phyloP scores from a whole-genome alignment of 2,888 invertebrate species.

The Cabera pusaria region DNA sequence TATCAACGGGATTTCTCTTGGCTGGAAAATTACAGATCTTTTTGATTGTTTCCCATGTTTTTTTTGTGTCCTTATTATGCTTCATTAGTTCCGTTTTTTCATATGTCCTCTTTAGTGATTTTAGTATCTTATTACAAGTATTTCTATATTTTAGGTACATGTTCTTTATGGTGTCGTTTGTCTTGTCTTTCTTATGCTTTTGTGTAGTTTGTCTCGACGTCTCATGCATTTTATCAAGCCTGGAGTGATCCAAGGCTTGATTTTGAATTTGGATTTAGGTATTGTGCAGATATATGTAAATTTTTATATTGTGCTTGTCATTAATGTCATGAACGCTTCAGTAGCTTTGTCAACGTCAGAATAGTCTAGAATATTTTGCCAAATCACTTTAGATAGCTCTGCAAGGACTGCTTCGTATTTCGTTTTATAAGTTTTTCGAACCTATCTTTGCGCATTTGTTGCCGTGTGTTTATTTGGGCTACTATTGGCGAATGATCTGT shows the following conservation, averaged over 20 bases:
- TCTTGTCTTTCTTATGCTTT: slow-evolving; percentile 3
- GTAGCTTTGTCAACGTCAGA: slow-evolving; percentile 2
- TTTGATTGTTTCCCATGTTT: slow-evolving; percentile 6
- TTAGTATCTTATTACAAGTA: slow-evolving; percentile 1
- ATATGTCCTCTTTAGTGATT: background rate
- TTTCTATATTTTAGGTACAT: slow-evolving; percentile 5
- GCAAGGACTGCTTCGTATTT: background rate
- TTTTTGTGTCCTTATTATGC: background rate
- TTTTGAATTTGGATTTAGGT: background rate
- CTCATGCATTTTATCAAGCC: slow-evolving; percentile 1
- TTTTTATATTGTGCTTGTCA: background rate
- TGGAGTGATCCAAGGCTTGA: slow-evolving; percentile 6
- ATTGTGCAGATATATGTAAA: background rate
- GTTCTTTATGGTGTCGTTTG: background rate
- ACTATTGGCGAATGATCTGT: slow-evolving; percentile 5
- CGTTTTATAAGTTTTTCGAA: background rate
- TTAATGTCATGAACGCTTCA: background rate
- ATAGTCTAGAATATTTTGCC: too few species aligned
- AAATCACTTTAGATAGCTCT: too few species aligned
- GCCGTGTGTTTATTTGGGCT: background rate
- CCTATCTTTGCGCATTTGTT: background rate
- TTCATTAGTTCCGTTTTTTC: slow-evolving; percentile 2
- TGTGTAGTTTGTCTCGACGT: slow-evolving; percentile 3
- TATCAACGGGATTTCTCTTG: slow-evolving; percentile 4
- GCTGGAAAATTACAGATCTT: slow-evolving; percentile 2